A percentile compares a stretch with the other conserved stretches of the same genome.
phyloP scores from a whole-genome alignment of 2,113 vertebrate species.

The Sorex araneus region DNA sequence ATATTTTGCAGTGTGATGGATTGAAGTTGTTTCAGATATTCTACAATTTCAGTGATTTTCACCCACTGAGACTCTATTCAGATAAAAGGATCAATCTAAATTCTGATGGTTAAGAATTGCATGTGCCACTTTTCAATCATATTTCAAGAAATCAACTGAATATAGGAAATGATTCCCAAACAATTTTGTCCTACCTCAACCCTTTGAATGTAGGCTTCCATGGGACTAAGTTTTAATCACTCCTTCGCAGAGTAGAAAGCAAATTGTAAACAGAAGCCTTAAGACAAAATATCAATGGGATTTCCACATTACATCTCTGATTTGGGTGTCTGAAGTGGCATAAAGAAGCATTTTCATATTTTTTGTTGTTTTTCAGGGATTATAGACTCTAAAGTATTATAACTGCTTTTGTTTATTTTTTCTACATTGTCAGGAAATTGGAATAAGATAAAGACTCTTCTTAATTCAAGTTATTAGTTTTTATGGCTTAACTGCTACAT shows the following conservation, averaged over 20 bases:
- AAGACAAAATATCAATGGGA: constrained; percentile 55
- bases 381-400: constrained; percentile 28
- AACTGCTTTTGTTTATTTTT: constrained; percentile 17
- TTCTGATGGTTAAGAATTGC: constrained; percentile 76
- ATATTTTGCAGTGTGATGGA: constrained; percentile 77
- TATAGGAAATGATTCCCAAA: constrained; percentile 67
- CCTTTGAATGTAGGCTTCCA: constrained; percentile 46
- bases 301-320: constrained; percentile 28
- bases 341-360: constrained; percentile 45
- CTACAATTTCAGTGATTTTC: constrained; percentile 80
- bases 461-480: constrained; percentile 42
- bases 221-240: constrained; percentile 28
- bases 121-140: constrained; percentile 70
- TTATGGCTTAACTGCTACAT: constrained; percentile 29
- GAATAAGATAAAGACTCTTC: constrained; percentile 55
- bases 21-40: constrained; percentile 79
- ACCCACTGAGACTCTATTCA: constrained; percentile 78
- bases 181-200: constrained; percentile 47
- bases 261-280: constrained; percentile 52
- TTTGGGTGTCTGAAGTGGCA: constrained; percentile 36
- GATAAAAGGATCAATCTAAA: constrained; percentile 80
- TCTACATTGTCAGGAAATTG: constrained; percentile 7
- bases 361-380: constrained; percentile 41
- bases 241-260: constrained; percentile 55
- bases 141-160: constrained; percentile 75